A percentile compares a stretch with the other conserved stretches of the same genome.
These are phyloP conservation scores for Microtus pennsylvanicus DNA, from an alignment of 2,113 vertebrate genomes.

Conservation along the genomic window DNA sequence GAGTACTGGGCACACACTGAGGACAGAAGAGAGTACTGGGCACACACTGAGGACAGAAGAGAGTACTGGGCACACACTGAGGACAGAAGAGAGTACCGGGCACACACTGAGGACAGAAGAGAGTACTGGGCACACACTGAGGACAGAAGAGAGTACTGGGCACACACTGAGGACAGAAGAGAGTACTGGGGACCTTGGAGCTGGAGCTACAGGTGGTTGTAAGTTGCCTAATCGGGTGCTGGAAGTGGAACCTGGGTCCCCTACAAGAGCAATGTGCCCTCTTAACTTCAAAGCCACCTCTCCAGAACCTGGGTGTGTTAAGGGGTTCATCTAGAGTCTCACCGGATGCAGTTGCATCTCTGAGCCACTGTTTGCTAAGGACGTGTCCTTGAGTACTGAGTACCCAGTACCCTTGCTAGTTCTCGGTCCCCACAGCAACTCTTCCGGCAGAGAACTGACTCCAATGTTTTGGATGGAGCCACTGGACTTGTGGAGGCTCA, in stretches of 20 bases:
- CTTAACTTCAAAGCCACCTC: not conserved
- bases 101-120: too few species aligned
- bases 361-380: not conserved
- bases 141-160: not conserved
- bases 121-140: not conserved
- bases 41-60: too few species aligned
- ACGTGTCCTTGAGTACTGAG: not conserved
- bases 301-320: not conserved
- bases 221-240: not conserved
- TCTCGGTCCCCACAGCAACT: not conserved
- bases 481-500: not conserved
- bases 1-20: too few species aligned
- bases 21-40: too few species aligned
- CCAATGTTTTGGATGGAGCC: not conserved
- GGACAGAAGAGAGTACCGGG: too few species aligned
- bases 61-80: too few species aligned
- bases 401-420: accelerated
- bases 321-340: not conserved
- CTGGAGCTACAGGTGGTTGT: not conserved
- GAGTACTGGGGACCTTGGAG: not conserved
- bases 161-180: not conserved
- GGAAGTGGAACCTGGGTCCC: not conserved
- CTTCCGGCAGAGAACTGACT: not conserved
- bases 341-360: not conserved
- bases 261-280: not conserved